phyloP scores from a whole-genome alignment of 2,113 vertebrate species.

The Asarcornis scutulata region DNA sequence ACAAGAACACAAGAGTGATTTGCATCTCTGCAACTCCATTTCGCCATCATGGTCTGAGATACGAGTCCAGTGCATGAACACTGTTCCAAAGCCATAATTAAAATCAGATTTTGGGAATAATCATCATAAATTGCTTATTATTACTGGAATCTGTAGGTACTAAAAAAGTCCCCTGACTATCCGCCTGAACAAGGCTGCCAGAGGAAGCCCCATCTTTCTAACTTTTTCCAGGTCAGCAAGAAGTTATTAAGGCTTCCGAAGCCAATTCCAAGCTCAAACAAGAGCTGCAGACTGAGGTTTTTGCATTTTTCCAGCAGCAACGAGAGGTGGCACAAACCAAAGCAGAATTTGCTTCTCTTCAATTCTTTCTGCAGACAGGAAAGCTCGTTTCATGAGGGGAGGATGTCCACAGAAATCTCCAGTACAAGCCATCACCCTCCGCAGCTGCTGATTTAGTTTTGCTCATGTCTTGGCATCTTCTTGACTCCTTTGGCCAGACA shows the following conservation, averaged over 20 bases:
- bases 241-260: constrained; percentile 22
- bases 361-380: background rate
- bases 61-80: background rate
- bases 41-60: background rate
- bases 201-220: background rate
- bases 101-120: constrained; percentile 28
- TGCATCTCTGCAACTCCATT: background rate
- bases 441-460: background rate
- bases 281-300: background rate
- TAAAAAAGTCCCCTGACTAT: constrained; percentile 32
- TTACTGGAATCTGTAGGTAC: constrained; percentile 46
- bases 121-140: constrained; percentile 46
- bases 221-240: constrained; percentile 37
- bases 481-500: background rate
- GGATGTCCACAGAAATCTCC: background rate
- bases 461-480: background rate
- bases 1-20: background rate
- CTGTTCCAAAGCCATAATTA: constrained; percentile 46
- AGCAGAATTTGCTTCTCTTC: background rate
- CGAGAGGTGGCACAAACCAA: background rate
- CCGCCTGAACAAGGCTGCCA: background rate
- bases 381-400: background rate
- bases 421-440: background rate
- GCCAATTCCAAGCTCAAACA: background rate
- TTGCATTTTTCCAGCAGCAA: background rate